Evolutionary conservation across 2,113 vertebrate genomes (phyloP).

Genomic region (Tragelaphus imberbis): DNA sequence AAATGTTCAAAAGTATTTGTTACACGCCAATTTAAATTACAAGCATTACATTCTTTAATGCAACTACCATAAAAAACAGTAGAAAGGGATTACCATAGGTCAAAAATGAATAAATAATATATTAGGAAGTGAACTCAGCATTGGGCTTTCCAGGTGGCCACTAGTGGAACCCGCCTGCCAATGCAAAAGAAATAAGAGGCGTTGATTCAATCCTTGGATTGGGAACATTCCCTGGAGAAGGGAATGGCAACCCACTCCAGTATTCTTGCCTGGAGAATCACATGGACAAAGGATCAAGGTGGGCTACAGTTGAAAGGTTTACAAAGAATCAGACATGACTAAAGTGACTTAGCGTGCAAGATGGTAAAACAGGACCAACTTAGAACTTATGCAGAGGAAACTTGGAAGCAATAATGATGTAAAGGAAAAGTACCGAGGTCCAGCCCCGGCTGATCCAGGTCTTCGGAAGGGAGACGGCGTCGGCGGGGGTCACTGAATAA

Average conservation of each 20-base stretch:
- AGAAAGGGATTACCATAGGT: neutral
- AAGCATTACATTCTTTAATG: neutral
- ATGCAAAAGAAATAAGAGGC: neutral
- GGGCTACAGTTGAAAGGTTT: neutral
- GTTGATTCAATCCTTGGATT: neutral
- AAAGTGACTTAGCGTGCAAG: rapidly evolving
- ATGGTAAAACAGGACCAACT: neutral
- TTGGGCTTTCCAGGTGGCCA: neutral
- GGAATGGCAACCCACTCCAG: neutral
- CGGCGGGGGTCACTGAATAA: too few relatives aligned
- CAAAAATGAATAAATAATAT: neutral
- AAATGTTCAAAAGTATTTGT: neutral
- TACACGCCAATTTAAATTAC: neutral
- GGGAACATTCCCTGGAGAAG: neutral
- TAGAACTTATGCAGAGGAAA: neutral
- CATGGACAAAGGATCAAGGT: neutral
- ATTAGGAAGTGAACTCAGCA: neutral
- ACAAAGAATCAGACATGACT: neutral
- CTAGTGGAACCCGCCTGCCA: neutral
- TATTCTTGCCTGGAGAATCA: neutral
- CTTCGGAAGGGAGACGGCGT: too few relatives aligned
- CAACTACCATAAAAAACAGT: neutral
- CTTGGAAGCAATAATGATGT: too few relatives aligned
- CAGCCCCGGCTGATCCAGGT: too few relatives aligned
- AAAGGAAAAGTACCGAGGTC: neutral